These are phyloP conservation scores for Trichogramma dendrolimi DNA, from an alignment of 2,888 invertebrate species.

Conservation along the genomic window DNA sequence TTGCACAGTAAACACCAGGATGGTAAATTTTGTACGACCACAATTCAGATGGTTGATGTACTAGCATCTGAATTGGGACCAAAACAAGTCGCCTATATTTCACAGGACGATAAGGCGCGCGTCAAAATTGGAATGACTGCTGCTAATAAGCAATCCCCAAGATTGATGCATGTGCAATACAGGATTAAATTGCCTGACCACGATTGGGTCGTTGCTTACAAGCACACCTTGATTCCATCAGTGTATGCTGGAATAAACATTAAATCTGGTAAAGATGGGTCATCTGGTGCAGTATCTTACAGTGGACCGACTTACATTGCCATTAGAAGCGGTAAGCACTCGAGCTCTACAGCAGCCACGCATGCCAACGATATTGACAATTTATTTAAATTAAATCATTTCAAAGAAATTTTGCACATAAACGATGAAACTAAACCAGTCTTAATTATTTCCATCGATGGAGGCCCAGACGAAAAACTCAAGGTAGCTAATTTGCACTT, in stretches of 20 bases:
- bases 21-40: constrained; percentile 31
- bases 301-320: constrained; percentile 50
- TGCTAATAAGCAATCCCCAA: constrained; percentile 29
- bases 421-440: constrained; percentile 36
- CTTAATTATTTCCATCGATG: constrained; percentile 37
- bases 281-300: constrained; percentile 45
- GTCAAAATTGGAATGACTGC: no score
- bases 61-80: constrained; percentile 34
- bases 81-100: not conserved
- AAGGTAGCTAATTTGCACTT: no score
- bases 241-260: constrained; percentile 40
- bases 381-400: constrained; percentile 1
- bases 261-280: constrained; percentile 34
- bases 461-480: constrained; percentile 38
- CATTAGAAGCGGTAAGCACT: constrained; percentile 40
- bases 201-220: constrained; percentile 38
- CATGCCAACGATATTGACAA: constrained; percentile 30
- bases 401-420: not conserved
- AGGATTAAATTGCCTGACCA: constrained; percentile 37
- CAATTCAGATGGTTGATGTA: constrained; percentile 33
- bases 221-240: constrained; percentile 44
- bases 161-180: constrained; percentile 39
- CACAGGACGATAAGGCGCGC: no score
- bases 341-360: constrained; percentile 33
- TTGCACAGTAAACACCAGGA: constrained; percentile 34